Conservation (phyloP, 2,113 vertebrate species). For the Oryzias melastigma region DNA sequence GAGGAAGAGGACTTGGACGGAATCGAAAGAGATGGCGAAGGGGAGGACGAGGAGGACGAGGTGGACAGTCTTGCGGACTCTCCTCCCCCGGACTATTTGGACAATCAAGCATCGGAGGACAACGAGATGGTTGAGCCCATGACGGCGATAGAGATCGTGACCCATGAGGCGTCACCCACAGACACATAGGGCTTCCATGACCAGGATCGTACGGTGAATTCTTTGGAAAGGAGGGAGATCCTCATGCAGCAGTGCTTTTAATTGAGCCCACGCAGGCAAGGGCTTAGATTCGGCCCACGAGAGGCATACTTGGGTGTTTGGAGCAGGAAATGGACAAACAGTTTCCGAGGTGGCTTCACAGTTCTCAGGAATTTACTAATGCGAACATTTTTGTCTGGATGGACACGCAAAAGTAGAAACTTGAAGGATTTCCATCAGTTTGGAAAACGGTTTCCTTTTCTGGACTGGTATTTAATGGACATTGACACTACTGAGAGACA, state of each 20-base stretch:
- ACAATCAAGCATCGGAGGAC: constrained; percentile 56
- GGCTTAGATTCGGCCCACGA: constrained; percentile 70
- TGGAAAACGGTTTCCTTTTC: constrained; percentile 55
- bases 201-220: constrained; percentile 37
- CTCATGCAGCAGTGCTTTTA: constrained; percentile 80
- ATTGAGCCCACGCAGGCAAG: constrained; percentile 73
- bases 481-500: constrained; percentile 86
- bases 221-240: constrained; percentile 71
- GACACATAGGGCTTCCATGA: constrained; percentile 86
- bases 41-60: constrained; percentile 87
- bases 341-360: constrained; percentile 73
- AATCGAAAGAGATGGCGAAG: constrained; percentile 84
- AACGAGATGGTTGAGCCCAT: constrained; percentile 65
- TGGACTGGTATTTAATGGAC: constrained; percentile 73
- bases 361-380: constrained; percentile 90
- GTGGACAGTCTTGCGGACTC: constrained; percentile 73
- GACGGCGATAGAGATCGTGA: constrained; percentile 82
- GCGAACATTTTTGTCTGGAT: constrained; percentile 77
- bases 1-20: constrained; percentile 95
- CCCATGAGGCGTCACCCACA: constrained; percentile 87
- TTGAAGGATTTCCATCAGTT: constrained; percentile 77
- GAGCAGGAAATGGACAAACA: constrained; percentile 79
- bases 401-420: constrained; percentile 63
- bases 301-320: constrained; percentile 84
- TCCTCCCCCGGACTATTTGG: constrained; percentile 63